These are phyloP conservation scores for Formica aserva DNA, from an alignment of 2,888 invertebrate species.

Conservation along the genomic window DNA sequence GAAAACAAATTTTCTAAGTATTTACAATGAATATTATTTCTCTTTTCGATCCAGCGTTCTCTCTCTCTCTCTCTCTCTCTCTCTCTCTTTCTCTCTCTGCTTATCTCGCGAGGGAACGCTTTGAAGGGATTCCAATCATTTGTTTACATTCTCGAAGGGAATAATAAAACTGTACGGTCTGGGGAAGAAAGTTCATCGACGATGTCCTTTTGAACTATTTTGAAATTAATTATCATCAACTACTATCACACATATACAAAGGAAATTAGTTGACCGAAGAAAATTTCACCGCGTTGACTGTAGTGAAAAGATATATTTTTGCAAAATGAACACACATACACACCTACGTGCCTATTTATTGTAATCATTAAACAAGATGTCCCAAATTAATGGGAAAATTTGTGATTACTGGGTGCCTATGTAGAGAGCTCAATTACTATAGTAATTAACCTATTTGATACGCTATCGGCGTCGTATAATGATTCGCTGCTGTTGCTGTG, in stretches of 20 bases:
- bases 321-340: not conserved
- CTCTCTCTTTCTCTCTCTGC: not conserved
- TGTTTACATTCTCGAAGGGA: not conserved
- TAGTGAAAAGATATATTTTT: not conserved
- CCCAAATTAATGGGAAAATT: slow-evolving; percentile 31
- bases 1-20: too few species aligned
- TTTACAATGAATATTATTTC: slow-evolving; percentile 19
- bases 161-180: not conserved
- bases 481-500: not conserved
- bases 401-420: slow-evolving; percentile 11
- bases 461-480: slow-evolving; percentile 46
- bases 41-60: not conserved
- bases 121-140: slow-evolving; percentile 16
- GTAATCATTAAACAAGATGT: not conserved
- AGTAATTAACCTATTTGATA: slow-evolving; percentile 44
- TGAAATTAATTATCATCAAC: not conserved
- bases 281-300: not conserved
- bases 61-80: too few species aligned
- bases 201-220: not conserved
- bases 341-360: not conserved
- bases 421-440: slow-evolving; percentile 22
- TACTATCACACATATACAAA: not conserved
- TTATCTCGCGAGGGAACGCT: not conserved
- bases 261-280: not conserved
- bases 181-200: not conserved